Evolutionary conservation across 2,797 vertebrate genomes (phyloP).

Genomic region (Salarias fasciatus): DNA sequence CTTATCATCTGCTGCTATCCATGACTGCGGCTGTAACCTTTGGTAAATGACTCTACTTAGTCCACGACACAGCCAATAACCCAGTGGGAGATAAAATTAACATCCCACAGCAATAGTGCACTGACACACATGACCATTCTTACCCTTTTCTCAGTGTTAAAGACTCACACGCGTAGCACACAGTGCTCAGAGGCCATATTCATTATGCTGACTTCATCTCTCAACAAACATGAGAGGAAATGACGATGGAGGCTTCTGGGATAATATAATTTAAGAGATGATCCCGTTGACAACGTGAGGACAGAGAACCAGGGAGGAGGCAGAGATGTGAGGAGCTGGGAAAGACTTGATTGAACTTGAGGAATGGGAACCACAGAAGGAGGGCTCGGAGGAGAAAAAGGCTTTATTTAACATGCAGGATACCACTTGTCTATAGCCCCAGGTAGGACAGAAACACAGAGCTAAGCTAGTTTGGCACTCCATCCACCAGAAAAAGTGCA

Average conservation of each 20-base stretch:
- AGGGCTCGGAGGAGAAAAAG: constrained; percentile 30
- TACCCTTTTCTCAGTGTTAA: constrained; percentile 16
- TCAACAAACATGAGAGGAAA: constrained; percentile 41
- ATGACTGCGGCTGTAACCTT: constrained; percentile 72
- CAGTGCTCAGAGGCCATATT: constrained; percentile 6
- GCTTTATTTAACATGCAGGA: constrained; percentile 78
- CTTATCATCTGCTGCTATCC: constrained; percentile 66
- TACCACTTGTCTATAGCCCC: constrained; percentile 72
- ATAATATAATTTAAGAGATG: constrained; percentile 50
- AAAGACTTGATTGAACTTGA: constrained; percentile 59
- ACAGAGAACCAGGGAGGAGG: constrained; percentile 22
- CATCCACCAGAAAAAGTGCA: constrained; percentile 75
- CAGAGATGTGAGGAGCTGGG: constrained; percentile 21
- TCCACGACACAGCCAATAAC: constrained; percentile 58
- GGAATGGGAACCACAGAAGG: constrained; percentile 41
- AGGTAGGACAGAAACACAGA: constrained; percentile 67
- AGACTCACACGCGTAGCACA: constrained; percentile 13
- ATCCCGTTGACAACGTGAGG: constrained; percentile 51
- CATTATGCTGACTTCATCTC: constrained; percentile 23
- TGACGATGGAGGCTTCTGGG: constrained; percentile 40
- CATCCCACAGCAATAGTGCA: constrained; percentile 51
- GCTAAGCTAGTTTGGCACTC: constrained; percentile 74
- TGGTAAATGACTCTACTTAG: constrained; percentile 74
- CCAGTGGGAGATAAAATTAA: constrained; percentile 67
- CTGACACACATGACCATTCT: constrained; percentile 14